phyloP scores from a whole-genome alignment of 2,113 vertebrate genomes.

The Pelmatolapia mariae region DNA sequence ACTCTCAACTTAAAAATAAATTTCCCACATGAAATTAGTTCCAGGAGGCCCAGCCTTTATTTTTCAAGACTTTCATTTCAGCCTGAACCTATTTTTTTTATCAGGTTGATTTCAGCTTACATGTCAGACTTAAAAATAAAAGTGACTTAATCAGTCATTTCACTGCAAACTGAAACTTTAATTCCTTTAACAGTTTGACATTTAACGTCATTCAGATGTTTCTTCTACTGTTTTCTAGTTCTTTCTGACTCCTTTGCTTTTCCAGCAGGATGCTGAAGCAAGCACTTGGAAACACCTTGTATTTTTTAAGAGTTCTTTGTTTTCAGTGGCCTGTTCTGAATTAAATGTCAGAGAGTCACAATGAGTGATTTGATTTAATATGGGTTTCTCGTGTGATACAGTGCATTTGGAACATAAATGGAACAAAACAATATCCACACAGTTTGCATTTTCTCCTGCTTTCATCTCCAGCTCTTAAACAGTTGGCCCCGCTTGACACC shows the following conservation, averaged over 20 bases:
- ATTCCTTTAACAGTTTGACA: not conserved
- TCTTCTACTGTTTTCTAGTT: not conserved
- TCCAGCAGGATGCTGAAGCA: not conserved
- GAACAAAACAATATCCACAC: not conserved
- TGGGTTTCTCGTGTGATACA: not conserved
- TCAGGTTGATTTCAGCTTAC: not conserved
- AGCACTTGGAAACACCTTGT: not conserved
- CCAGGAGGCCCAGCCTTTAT: not conserved
- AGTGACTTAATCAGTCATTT: not conserved
- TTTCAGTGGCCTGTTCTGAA: not conserved
- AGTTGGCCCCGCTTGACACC: not conserved
- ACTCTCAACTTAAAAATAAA: not conserved
- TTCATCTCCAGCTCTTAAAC: not conserved
- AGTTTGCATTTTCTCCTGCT: not conserved
- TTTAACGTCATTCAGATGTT: not conserved
- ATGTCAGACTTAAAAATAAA: not conserved
- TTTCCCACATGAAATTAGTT: not conserved
- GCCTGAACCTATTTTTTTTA: not conserved
- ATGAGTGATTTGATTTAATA: not conserved
- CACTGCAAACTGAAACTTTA: not conserved
- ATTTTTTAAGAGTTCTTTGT: not conserved
- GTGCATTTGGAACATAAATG: not conserved
- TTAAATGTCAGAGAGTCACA: not conserved
- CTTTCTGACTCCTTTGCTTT: not conserved
- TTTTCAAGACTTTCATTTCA: not conserved